Evolutionary conservation across 2,113 vertebrate species (phyloP).

Genomic region (Salvelinus sp.): DNA sequence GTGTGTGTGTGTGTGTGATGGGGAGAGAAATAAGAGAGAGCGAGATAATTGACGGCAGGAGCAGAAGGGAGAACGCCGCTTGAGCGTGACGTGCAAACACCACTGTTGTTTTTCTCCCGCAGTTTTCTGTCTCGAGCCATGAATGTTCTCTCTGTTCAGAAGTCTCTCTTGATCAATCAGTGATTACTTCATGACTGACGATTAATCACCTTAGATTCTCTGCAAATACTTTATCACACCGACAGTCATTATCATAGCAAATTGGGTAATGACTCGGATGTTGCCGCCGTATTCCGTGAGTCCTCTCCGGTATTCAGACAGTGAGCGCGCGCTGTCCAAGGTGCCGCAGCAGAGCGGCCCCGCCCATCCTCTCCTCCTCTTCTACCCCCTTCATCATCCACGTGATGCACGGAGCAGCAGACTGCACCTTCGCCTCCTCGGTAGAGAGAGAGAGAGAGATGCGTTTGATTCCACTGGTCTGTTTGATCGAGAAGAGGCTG

Average conservation of each 20-base stretch:
- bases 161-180: neutral
- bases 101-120: neutral
- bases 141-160: neutral
- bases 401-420: constrained; percentile 65
- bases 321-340: constrained; percentile 60
- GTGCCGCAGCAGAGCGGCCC: constrained; percentile 67
- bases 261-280: neutral
- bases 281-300: neutral
- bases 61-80: neutral
- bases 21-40: neutral
- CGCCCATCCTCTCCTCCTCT: constrained; percentile 49
- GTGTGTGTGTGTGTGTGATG: neutral
- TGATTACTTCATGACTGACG: neutral
- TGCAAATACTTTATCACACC: neutral
- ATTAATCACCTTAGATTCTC: neutral
- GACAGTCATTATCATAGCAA: too few species aligned
- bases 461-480: neutral
- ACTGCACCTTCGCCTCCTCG: constrained; percentile 72
- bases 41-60: neutral
- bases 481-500: neutral
- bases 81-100: neutral
- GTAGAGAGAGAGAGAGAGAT: constrained; percentile 33
- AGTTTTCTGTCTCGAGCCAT: neutral
- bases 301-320: constrained; percentile 17
- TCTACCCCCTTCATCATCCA: constrained; percentile 29